Evolutionary conservation across 2,888 invertebrate genomes (phyloP).

Genomic region (Drosophila acutilabella): DNA sequence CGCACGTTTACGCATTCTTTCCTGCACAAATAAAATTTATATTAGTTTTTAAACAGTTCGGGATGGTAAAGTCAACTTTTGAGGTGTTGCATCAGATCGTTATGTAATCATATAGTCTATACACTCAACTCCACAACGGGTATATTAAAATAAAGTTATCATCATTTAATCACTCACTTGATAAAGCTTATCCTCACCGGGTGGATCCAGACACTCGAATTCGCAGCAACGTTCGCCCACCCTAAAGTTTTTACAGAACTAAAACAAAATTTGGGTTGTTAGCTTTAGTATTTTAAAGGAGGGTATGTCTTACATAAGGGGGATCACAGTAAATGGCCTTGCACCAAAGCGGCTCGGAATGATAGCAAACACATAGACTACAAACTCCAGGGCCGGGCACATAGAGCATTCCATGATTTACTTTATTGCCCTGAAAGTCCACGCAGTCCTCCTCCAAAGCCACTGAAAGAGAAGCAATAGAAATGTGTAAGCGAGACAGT

Average conservation of each 20-base stretch:
- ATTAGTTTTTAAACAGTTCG: background rate
- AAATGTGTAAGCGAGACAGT: background rate
- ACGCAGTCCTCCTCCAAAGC: slow-evolving; percentile 91
- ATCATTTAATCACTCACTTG: slow-evolving; percentile 75
- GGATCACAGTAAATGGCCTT: slow-evolving; percentile 94
- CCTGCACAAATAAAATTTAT: slow-evolving; percentile 65
- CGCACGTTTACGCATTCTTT: slow-evolving; percentile 87
- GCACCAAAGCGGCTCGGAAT: slow-evolving; percentile 94
- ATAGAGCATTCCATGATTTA: slow-evolving; percentile 92
- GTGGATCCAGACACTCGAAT: slow-evolving; percentile 93
- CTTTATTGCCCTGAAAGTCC: slow-evolving; percentile 92
- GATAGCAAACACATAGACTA: slow-evolving; percentile 94
- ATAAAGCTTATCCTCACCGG: slow-evolving; percentile 88
- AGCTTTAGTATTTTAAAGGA: background rate
- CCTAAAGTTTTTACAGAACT: slow-evolving; percentile 94
- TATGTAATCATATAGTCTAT: too few relatives aligned
- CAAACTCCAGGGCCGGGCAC: slow-evolving; percentile 94
- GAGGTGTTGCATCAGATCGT: too few relatives aligned
- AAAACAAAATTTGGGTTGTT: slow-evolving; percentile 24
- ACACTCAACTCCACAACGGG: background rate
- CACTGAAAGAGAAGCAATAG: slow-evolving; percentile 57
- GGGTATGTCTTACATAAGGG: slow-evolving; percentile 89
- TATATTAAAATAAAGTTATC: background rate
- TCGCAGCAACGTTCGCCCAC: slow-evolving; percentile 95
- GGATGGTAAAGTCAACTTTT: too few relatives aligned